Conservation (phyloP, 2,797 vertebrate species). For the Acropternis orthonyx region DNA sequence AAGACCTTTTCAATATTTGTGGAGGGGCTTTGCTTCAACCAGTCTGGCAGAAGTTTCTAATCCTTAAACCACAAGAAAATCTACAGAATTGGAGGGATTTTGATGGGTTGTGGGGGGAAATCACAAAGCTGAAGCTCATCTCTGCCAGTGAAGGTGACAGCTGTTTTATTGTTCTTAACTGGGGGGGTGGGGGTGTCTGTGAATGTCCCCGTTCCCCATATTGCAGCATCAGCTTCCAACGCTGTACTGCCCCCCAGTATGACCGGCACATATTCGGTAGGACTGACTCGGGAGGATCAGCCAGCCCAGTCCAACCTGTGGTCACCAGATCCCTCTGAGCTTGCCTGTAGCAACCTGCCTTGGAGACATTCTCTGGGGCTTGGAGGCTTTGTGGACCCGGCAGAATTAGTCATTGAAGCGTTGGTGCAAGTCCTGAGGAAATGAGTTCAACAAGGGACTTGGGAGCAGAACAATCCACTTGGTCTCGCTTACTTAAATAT, state of each 20-base stretch:
- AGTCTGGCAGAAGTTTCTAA: neutral
- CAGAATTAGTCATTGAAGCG: neutral
- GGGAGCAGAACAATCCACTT: neutral
- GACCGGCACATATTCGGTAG: accelerated
- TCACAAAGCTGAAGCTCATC: neutral
- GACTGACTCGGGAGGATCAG: neutral
- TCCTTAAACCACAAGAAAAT: neutral
- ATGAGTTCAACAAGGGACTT: neutral
- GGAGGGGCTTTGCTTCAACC: neutral
- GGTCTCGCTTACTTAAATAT: neutral
- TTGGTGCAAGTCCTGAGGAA: neutral
- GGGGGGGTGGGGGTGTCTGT: accelerated
- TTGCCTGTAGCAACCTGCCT: neutral
- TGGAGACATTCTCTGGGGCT: neutral
- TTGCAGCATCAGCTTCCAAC: neutral
- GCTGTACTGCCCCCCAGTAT: neutral
- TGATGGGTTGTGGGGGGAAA: neutral
- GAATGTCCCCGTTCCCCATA: neutral
- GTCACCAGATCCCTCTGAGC: neutral
- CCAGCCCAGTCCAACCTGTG: neutral
- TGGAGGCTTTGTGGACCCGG: neutral
- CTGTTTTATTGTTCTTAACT: neutral
- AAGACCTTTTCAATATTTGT: neutral
- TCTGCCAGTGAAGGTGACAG: neutral
- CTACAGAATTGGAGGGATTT: neutral